Percentiles rank a stretch among this genome's conserved stretches.
phyloP scores from a whole-genome alignment of 2,888 invertebrate genomes.

The Apodemia duryi region DNA sequence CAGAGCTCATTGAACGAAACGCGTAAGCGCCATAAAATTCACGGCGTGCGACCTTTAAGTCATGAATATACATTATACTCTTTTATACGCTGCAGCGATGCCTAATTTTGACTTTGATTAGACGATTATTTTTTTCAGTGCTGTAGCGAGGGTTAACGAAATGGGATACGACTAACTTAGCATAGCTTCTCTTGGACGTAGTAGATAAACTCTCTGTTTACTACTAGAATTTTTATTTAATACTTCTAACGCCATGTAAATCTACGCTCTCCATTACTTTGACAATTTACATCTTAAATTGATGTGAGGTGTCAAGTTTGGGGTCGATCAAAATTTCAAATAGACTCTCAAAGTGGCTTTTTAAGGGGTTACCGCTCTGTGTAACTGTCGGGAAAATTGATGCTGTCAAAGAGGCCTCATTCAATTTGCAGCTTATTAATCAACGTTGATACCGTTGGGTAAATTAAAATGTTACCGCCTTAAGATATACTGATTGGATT shows the following conservation, averaged over 20 bases:
- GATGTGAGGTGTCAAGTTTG: constrained; percentile 71
- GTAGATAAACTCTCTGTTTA: too few species aligned
- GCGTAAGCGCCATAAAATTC: too few species aligned
- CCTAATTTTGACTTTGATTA: too few species aligned
- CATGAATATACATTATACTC: too few species aligned
- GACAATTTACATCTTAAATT: constrained; percentile 78
- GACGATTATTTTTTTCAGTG: too few species aligned
- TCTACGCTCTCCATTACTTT: constrained; percentile 47
- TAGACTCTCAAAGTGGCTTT: constrained; percentile 72
- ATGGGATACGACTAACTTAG: too few species aligned
- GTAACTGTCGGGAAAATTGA: constrained; percentile 72
- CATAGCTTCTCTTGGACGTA: too few species aligned
- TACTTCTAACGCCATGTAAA: constrained; percentile 44
- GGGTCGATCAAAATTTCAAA: constrained; percentile 77
- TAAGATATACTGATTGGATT: not conserved
- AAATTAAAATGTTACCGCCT: constrained; percentile 3
- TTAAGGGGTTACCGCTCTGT: constrained; percentile 54
- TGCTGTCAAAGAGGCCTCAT: constrained; percentile 71
- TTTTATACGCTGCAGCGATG: too few species aligned
- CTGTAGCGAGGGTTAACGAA: too few species aligned
- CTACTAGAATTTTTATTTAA: too few species aligned
- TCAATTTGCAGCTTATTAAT: constrained; percentile 75
- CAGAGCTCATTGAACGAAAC: too few species aligned
- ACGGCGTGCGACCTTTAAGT: too few species aligned
- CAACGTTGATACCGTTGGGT: constrained; percentile 43